These are phyloP conservation scores for Gambusia holbrooki DNA, from an alignment of 2,113 vertebrate genomes.

Conservation along the genomic window DNA sequence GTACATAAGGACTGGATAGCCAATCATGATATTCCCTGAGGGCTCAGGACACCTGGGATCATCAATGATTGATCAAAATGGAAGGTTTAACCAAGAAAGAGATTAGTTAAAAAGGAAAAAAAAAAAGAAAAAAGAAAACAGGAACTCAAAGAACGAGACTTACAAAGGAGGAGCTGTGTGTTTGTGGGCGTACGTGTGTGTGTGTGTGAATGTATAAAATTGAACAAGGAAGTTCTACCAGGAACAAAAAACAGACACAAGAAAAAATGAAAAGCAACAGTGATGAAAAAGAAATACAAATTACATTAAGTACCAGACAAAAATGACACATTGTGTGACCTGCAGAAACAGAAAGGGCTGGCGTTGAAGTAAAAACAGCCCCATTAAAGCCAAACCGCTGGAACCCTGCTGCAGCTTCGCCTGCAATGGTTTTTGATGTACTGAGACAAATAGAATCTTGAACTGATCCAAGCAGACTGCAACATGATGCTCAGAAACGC, in stretches of 20 bases:
- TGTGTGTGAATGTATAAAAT: conserved; percentile 20
- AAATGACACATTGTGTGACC: conserved; percentile 10
- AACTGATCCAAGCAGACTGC: conserved; percentile 8
- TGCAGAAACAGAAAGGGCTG: conserved; percentile 8
- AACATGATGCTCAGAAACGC: conserved; percentile 14
- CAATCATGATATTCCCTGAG: conserved; percentile 65
- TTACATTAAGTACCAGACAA: conserved; percentile 11
- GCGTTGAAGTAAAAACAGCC: conserved; percentile 36
- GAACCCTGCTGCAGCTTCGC: conserved; percentile 31
- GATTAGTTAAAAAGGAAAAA: conserved; percentile 33
- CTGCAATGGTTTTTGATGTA: conserved; percentile 39
- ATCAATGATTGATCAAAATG: conserved; percentile 81
- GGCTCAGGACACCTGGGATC: conserved; percentile 77
- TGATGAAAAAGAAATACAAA: conserved; percentile 16
- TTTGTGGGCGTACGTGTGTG: conserved; percentile 16
- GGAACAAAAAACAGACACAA: neutral
- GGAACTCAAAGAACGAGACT: conserved; percentile 11
- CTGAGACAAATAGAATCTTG: conserved; percentile 54
- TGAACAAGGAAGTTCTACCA: neutral
- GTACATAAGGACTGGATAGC: conserved; percentile 33
- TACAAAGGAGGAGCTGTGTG: conserved; percentile 31
- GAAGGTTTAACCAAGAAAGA: conserved; percentile 63
- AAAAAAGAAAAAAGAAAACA: conserved; percentile 40
- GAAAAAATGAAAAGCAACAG: conserved; percentile 9
- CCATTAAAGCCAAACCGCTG: conserved; percentile 47